Evolutionary conservation across 2,113 vertebrate genomes (phyloP).

Genomic region (Lamprotornis superbus): DNA sequence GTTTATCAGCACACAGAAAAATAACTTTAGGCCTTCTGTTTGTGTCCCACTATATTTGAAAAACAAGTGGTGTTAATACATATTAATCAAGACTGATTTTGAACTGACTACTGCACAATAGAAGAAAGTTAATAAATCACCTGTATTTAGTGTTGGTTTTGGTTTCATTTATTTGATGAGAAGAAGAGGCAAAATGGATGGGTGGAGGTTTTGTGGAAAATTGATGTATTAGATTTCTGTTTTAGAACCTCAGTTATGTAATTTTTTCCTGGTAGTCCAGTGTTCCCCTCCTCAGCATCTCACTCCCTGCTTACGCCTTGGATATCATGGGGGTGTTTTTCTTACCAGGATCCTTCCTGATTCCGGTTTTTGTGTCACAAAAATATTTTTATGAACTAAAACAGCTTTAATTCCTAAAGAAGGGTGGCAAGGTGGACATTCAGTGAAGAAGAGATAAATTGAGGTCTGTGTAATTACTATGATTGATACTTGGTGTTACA

Average conservation of each 20-base stretch:
- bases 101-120: neutral
- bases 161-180: neutral
- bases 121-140: neutral
- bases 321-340: neutral
- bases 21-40: neutral
- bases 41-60: neutral
- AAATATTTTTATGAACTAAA: neutral
- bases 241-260: neutral
- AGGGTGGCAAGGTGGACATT: neutral
- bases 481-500: neutral
- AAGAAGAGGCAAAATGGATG: neutral
- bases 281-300: neutral
- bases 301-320: neutral
- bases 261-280: neutral
- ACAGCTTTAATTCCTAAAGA: neutral
- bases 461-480: neutral
- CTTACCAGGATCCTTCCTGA: neutral
- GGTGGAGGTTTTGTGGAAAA: neutral
- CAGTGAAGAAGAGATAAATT: neutral
- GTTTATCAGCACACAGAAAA: neutral
- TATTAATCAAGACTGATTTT: neutral
- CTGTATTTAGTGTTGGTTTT: neutral
- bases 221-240: neutral
- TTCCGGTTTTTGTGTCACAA: neutral
- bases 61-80: neutral